phyloP scores from a whole-genome alignment of 2,888 invertebrate genomes.

The Andrena fulva region DNA sequence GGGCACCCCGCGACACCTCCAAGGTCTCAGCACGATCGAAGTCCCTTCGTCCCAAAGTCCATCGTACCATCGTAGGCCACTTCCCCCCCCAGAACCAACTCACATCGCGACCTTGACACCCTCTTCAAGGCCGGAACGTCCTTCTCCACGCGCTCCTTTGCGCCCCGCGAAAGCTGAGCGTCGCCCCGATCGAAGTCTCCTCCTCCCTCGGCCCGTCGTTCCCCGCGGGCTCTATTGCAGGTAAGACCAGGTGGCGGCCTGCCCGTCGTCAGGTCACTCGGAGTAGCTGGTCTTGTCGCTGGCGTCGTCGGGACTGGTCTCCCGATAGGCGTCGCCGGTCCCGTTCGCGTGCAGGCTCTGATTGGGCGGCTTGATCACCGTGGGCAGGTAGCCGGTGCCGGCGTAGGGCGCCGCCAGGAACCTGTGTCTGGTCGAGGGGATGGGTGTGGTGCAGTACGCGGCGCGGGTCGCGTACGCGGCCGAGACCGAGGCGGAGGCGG shows the following conservation, averaged over 20 bases:
- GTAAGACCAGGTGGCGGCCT: slow-evolving; percentile 66
- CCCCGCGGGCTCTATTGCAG: slow-evolving; percentile 51
- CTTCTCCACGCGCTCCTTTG: background rate
- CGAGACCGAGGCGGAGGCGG: slow-evolving; percentile 79
- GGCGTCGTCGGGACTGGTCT: slow-evolving; percentile 82
- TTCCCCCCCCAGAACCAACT: background rate
- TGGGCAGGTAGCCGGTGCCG: slow-evolving; percentile 93
- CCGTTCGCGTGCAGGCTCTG: slow-evolving; percentile 80
- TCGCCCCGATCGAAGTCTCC: slow-evolving; percentile 17
- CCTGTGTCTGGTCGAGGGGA: slow-evolving; percentile 89
- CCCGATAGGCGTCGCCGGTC: slow-evolving; percentile 79
- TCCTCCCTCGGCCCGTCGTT: background rate
- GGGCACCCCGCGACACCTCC: too few species aligned
- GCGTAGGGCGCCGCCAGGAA: slow-evolving; percentile 93
- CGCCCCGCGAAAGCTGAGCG: background rate
- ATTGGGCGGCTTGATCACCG: slow-evolving; percentile 88
- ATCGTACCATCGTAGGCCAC: background rate
- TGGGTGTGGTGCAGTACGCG: slow-evolving; percentile 85
- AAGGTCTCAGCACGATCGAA: too few species aligned
- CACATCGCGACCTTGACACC: background rate
- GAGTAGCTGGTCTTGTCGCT: slow-evolving; percentile 84
- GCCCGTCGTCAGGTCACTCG: slow-evolving; percentile 79
- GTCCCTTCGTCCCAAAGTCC: too few species aligned
- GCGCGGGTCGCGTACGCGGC: slow-evolving; percentile 78
- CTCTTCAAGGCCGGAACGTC: background rate